Evolutionary conservation across 2,797 vertebrate species (phyloP).

Genomic region (Microctenopoma lineatum): DNA sequence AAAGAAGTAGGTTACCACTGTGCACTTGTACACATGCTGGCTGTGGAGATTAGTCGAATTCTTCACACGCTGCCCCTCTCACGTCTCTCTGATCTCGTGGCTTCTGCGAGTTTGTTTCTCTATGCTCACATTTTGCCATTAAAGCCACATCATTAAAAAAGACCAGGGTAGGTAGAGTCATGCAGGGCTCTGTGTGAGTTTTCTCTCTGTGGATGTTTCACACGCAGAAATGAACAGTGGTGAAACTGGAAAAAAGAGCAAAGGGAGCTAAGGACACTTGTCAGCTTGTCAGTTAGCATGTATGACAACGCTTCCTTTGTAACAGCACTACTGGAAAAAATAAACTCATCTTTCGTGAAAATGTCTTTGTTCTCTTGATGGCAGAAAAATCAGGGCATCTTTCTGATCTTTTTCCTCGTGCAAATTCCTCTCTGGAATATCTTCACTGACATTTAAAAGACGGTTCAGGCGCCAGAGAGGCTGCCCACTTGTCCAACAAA

Average conservation of each 20-base stretch:
- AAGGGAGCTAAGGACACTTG: conserved; percentile 8
- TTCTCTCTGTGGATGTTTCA: conserved; percentile 23
- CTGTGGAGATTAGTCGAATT: conserved; percentile 35
- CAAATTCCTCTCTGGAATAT: conserved; percentile 6
- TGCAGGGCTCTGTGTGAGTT: conserved; percentile 6
- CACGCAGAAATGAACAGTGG: conserved; percentile 1
- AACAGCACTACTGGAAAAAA: conserved; percentile 16
- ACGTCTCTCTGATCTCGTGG: not conserved
- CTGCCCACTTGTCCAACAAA: not conserved
- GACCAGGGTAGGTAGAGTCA: not conserved
- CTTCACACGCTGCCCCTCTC: conserved; percentile 20
- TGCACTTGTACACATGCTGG: not conserved
- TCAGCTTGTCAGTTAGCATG: conserved; percentile 24
- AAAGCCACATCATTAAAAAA: not conserved
- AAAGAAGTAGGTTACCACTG: not conserved
- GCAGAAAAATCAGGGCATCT: conserved; percentile 9
- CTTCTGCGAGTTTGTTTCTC: not conserved
- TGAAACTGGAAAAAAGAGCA: conserved; percentile 17
- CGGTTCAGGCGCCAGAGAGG: conserved; percentile 13
- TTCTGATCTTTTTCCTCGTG: conserved; percentile 2
- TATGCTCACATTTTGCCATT: not conserved
- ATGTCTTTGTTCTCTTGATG: conserved; percentile 24
- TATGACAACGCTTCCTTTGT: conserved; percentile 62
- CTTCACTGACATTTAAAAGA: conserved; percentile 43
- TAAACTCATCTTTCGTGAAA: conserved; percentile 39